Percentiles rank a stretch among this genome's conserved stretches.
These are phyloP conservation scores for Paguma larvata DNA, from an alignment of 2,797 vertebrate genomes.

Conservation along the genomic window DNA sequence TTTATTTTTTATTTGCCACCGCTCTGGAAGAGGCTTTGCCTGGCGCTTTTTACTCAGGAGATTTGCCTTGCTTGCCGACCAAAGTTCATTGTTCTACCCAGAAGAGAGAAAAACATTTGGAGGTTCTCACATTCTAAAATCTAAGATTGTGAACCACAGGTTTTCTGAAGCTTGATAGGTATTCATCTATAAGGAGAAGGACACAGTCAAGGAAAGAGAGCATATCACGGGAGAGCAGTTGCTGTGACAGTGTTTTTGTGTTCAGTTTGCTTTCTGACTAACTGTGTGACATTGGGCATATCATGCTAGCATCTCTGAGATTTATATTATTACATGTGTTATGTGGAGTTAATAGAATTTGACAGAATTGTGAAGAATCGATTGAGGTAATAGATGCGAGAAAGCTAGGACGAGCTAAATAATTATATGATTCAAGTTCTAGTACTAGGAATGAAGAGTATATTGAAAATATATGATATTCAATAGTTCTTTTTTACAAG, in stretches of 20 bases:
- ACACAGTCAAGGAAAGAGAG: background rate
- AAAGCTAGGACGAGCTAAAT: background rate
- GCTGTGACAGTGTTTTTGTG: background rate
- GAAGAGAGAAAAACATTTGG: background rate
- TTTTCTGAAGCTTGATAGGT: background rate
- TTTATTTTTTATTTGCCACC: background rate
- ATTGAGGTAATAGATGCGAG: background rate
- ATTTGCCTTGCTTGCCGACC: background rate
- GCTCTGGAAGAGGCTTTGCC: background rate
- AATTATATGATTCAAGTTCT: background rate
- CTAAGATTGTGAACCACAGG: background rate
- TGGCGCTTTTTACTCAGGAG: background rate
- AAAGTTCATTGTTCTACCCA: background rate
- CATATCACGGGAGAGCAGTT: background rate
- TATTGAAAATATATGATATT: background rate
- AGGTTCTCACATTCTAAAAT: background rate
- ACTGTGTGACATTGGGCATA: background rate
- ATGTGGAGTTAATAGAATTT: background rate
- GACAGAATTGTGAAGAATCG: background rate
- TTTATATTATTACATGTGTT: background rate
- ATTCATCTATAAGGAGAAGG: background rate
- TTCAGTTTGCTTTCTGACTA: slow-evolving; percentile 26
- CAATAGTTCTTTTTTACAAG: background rate
- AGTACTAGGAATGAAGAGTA: background rate
- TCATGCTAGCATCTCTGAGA: background rate